Evolutionary conservation across 1,140 invertebrate genomes (phyloP).

Genomic region (Saccostrea cuccullata): DNA sequence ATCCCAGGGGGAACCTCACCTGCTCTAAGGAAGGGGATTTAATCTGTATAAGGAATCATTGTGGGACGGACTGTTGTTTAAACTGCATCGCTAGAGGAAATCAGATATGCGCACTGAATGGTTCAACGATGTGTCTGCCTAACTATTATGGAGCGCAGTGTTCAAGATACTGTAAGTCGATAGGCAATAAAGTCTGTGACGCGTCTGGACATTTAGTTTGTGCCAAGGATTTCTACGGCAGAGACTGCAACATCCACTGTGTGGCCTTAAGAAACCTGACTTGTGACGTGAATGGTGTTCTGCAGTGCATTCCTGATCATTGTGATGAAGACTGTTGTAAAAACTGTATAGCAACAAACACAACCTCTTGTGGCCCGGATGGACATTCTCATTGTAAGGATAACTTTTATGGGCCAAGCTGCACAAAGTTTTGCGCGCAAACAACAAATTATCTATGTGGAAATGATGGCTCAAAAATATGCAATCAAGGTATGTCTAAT

Average conservation of each 20-base stretch:
- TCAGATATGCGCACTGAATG: neutral
- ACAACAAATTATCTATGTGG: neutral
- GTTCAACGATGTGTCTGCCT: neutral
- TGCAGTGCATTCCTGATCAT: neutral
- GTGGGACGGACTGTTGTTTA: conserved; percentile 31
- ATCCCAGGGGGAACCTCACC: neutral
- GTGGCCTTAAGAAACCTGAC: neutral
- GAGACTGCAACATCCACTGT: conserved; percentile 23
- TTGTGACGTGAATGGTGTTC: neutral
- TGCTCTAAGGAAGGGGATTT: conserved; percentile 24
- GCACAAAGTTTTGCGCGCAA: neutral
- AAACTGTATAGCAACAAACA: neutral
- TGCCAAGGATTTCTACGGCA: conserved; percentile 13
- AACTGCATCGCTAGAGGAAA: conserved; percentile 1
- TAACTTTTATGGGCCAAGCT: conserved; percentile 27
- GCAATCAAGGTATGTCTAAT: neutral
- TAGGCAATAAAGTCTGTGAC: neutral
- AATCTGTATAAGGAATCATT: conserved; percentile 13
- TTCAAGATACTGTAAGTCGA: neutral
- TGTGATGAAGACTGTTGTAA: conserved; percentile 8
- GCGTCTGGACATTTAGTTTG: neutral
- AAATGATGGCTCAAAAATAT: neutral
- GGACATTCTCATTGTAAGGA: neutral
- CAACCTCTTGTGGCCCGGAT: neutral
- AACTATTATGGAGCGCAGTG: conserved; percentile 36